Conservation (phyloP, 2,113 vertebrate genomes). For the Lasiurus borealis region DNA sequence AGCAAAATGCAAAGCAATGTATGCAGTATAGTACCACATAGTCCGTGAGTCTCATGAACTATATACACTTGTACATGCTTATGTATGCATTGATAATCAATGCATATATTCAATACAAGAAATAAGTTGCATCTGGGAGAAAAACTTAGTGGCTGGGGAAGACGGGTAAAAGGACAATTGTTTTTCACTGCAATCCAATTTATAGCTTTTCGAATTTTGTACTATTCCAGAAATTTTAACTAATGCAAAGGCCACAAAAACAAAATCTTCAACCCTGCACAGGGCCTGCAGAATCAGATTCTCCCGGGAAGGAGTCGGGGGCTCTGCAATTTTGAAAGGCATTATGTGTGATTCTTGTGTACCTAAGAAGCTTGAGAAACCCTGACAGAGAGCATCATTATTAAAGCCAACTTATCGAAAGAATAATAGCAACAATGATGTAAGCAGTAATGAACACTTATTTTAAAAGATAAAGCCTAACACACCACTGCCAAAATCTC, state of each 20-base stretch:
- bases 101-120: background rate
- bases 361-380: background rate
- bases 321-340: background rate
- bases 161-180: background rate
- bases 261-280: background rate
- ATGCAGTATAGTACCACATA: background rate
- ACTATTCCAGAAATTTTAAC: background rate
- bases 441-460: slow-evolving; percentile 43
- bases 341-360: background rate
- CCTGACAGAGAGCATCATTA: background rate
- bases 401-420: slow-evolving; percentile 39
- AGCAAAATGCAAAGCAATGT: background rate
- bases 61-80: background rate
- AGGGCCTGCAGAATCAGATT: background rate
- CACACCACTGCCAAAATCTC: slow-evolving; percentile 51
- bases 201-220: background rate
- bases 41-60: background rate
- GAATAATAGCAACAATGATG: slow-evolving; percentile 53
- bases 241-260: background rate
- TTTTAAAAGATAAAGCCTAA: slow-evolving; percentile 59
- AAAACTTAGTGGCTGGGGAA: background rate
- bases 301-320: background rate
- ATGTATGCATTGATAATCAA: background rate
- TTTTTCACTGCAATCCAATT: slow-evolving; percentile 1
- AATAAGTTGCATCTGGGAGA: background rate